A percentile compares a stretch with the other conserved stretches of the same genome.
Evolutionary conservation across 2,113 vertebrate genomes (phyloP).

Genomic region (Murina feae): DNA sequence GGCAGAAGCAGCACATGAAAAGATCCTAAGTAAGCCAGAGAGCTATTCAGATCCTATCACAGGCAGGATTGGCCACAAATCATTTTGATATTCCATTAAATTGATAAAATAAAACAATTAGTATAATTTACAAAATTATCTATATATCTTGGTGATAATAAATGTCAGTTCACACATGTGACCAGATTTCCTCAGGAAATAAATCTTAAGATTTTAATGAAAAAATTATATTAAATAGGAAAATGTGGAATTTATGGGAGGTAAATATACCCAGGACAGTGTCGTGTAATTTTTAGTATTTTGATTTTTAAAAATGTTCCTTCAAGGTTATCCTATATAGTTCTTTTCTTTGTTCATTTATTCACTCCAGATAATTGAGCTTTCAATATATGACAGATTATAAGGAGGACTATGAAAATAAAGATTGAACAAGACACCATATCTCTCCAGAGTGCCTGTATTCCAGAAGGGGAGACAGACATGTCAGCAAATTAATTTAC

Average conservation of each 20-base stretch:
- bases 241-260: neutral
- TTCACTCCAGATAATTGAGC: neutral
- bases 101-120: slow-evolving; percentile 30
- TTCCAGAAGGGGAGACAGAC: neutral
- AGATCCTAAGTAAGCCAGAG: neutral
- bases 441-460: neutral
- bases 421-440: neutral
- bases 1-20: neutral
- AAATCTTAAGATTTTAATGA: slow-evolving; percentile 26
- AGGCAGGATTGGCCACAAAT: neutral
- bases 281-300: slow-evolving; percentile 14
- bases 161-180: neutral
- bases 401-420: neutral
- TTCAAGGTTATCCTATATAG: neutral
- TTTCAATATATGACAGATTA: neutral
- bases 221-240: neutral
- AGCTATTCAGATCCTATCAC: neutral
- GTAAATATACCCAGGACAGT: neutral
- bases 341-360: neutral
- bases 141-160: neutral
- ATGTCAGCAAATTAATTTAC: neutral
- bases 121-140: neutral
- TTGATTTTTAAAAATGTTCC: slow-evolving; percentile 6
- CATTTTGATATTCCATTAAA: neutral
- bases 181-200: slow-evolving; percentile 25